Conservation (phyloP, 2,113 vertebrate species). For the Sturnira hondurensis region DNA sequence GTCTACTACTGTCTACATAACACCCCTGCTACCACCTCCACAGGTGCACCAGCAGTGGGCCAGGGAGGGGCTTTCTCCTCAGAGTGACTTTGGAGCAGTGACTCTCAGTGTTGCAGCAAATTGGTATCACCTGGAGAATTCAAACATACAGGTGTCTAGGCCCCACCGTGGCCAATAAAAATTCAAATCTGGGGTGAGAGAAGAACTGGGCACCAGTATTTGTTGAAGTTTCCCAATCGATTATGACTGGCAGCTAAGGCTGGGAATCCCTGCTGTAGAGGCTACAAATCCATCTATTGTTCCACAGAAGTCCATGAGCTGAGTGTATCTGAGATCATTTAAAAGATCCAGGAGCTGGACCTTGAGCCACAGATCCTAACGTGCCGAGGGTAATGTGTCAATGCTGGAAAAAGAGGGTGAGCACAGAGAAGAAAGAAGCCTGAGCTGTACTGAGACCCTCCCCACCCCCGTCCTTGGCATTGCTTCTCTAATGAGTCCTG, state of each 20-base stretch:
- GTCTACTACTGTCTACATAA: not conserved
- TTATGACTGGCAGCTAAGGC: not conserved
- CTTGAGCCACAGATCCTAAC: not conserved
- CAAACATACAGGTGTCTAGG: not conserved
- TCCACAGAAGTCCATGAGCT: not conserved
- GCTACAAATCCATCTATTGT: not conserved
- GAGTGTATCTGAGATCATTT: not conserved
- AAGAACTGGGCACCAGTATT: not conserved
- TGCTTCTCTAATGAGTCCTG: not conserved
- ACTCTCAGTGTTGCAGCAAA: not conserved
- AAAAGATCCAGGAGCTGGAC: not conserved
- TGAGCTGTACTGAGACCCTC: not conserved
- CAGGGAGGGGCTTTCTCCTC: not conserved
- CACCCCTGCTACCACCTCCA: not conserved
- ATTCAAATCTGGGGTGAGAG: not conserved
- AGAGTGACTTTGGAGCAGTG: not conserved
- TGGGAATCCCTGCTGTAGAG: not conserved
- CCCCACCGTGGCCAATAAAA: not conserved
- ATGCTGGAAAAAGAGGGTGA: not conserved
- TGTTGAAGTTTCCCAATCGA: not conserved
- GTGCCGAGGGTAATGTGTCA: fast-evolving
- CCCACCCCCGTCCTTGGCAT: too few relatives aligned
- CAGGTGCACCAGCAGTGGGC: not conserved
- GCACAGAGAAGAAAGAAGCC: not conserved
- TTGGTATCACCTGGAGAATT: not conserved